A percentile compares a stretch with the other conserved stretches of the same genome.
These are phyloP conservation scores for Galaxias olidus DNA, from an alignment of 2,797 vertebrate genomes.

Conservation along the genomic window DNA sequence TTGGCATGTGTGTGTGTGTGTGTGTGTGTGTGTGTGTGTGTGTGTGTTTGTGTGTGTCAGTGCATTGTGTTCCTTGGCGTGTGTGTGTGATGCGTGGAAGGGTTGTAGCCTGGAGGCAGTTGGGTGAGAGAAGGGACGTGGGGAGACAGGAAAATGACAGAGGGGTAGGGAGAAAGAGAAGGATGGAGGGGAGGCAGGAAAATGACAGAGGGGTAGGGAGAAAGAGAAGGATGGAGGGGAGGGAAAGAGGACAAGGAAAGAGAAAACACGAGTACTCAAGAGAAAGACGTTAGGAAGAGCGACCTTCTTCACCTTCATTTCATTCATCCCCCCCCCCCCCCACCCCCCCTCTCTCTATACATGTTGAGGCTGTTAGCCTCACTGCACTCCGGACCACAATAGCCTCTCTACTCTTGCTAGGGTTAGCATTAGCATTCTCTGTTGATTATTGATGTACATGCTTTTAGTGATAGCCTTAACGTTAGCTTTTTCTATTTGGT, in stretches of 20 bases:
- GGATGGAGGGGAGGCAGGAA: slow-evolving; percentile 34
- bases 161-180: slow-evolving; percentile 25
- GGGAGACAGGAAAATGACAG: slow-evolving; percentile 15
- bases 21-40: slow-evolving; percentile 22
- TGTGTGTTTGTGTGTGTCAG: slow-evolving; percentile 26
- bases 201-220: slow-evolving; percentile 31
- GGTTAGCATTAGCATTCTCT: slow-evolving; percentile 19
- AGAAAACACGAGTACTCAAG: slow-evolving; percentile 39
- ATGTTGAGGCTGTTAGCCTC: slow-evolving; percentile 31
- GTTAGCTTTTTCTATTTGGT: no score
- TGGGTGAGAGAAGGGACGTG: slow-evolving; percentile 2
- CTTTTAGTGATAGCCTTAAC: no score
- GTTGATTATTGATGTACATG: no score
- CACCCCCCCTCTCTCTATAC: not conserved
- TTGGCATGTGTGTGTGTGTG: slow-evolving; percentile 30
- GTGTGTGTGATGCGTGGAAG: slow-evolving; percentile 59
- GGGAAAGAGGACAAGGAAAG: slow-evolving; percentile 31
- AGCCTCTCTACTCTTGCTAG: slow-evolving; percentile 25
- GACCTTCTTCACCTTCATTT: no score
- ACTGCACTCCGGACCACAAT: slow-evolving; percentile 45
- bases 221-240: not conserved
- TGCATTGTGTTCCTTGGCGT: not conserved
- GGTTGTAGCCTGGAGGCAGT: slow-evolving; percentile 66
- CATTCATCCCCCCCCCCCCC: slow-evolving; percentile 35
- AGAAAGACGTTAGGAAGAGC: slow-evolving; percentile 69